Conservation (phyloP, 2,888 invertebrate species). For the Drosophila histrio region DNA sequence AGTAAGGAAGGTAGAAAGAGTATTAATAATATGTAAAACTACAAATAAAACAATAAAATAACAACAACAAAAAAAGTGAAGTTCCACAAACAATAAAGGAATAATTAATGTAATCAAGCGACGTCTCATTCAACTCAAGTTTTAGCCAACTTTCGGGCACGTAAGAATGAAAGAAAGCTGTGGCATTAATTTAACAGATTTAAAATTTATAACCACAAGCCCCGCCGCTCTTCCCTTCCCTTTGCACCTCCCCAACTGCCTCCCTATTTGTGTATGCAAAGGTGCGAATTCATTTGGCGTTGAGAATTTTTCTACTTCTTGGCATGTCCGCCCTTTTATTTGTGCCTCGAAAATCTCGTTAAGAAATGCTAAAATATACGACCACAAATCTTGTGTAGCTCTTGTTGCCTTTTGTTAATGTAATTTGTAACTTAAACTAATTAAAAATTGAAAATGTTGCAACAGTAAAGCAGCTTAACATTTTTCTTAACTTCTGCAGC, state of each 20-base stretch:
- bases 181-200: constrained; percentile 82
- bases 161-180: constrained; percentile 64
- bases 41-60: constrained; percentile 11
- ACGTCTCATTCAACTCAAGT: constrained; percentile 62
- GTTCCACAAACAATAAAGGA: constrained; percentile 70
- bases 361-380: constrained; percentile 76
- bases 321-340: constrained; percentile 31
- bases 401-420: constrained; percentile 57
- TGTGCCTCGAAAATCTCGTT: constrained; percentile 60
- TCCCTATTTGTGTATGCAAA: constrained; percentile 73
- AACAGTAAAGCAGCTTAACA: constrained; percentile 13
- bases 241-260: background rate
- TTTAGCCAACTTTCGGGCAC: constrained; percentile 53
- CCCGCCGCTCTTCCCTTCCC: background rate
- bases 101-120: constrained; percentile 83
- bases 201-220: constrained; percentile 83
- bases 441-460: constrained; percentile 78
- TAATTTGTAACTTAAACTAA: constrained; percentile 78
- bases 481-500: background rate
- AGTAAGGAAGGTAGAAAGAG: constrained; percentile 8
- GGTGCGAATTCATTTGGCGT: constrained; percentile 71
- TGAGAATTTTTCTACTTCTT: constrained; percentile 37
- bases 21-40: background rate
- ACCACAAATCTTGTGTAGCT: constrained; percentile 75
- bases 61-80: constrained; percentile 4